Evolutionary conservation across 2,113 vertebrate genomes (phyloP).

Genomic region (Petromus typicus): DNA sequence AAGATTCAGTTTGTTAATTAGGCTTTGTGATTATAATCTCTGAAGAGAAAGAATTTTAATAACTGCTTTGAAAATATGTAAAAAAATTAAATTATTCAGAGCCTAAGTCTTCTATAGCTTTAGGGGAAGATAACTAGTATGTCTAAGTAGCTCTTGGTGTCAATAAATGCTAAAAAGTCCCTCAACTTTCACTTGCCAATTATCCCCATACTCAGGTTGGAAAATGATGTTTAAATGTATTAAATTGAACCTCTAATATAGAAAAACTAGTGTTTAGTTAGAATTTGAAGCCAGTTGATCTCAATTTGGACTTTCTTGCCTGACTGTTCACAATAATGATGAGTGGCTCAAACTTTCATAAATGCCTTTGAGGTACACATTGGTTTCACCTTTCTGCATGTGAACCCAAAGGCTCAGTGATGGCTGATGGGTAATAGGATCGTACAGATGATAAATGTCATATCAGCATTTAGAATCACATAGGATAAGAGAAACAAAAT

Average conservation of each 20-base stretch:
- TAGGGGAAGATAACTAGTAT: neutral
- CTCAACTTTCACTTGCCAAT: neutral
- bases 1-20: conserved; percentile 56
- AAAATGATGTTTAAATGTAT: neutral
- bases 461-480: neutral
- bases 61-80: conserved; percentile 23
- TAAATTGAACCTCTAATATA: neutral
- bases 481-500: neutral
- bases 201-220: neutral
- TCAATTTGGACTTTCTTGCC: neutral
- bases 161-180: neutral
- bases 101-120: neutral
- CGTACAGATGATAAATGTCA: neutral
- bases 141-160: neutral
- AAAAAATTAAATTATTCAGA: neutral
- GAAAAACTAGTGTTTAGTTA: neutral
- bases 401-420: neutral
- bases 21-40: conserved; percentile 28
- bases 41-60: neutral
- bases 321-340: neutral
- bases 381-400: neutral
- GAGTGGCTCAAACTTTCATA: neutral
- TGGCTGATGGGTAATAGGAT: neutral
- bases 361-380: neutral
- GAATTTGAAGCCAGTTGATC: neutral